These are phyloP conservation scores for Syngnathus rostellatus DNA, from an alignment of 2,797 vertebrate species.

Conservation along the genomic window DNA sequence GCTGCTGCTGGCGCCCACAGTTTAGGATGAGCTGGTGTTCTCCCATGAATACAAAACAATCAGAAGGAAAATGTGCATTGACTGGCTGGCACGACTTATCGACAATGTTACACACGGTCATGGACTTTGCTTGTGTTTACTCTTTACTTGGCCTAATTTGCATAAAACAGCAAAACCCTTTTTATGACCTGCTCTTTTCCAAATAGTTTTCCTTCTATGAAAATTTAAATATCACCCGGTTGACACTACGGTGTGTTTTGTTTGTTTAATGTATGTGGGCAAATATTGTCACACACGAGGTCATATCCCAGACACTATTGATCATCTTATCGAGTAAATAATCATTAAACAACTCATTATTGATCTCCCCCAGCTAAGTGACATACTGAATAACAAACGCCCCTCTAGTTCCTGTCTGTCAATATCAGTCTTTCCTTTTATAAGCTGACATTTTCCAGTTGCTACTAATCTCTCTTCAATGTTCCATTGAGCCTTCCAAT, in stretches of 20 bases:
- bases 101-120: too few species aligned
- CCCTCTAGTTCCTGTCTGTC: neutral
- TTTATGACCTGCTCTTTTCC: too few species aligned
- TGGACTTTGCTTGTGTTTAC: too few species aligned
- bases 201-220: too few species aligned
- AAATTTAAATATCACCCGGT: too few species aligned
- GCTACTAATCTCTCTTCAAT: neutral
- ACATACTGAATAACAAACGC: constrained; percentile 6
- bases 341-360: constrained; percentile 42
- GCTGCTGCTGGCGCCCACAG: neutral
- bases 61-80: too few species aligned
- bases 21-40: constrained; percentile 17
- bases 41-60: neutral
- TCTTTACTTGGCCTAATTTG: too few species aligned
- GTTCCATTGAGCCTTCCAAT: too few species aligned
- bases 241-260: neutral
- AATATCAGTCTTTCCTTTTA: neutral
- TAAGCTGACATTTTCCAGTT: neutral
- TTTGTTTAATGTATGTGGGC: neutral
- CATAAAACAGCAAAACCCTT: too few species aligned
- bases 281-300: constrained; percentile 9
- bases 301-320: constrained; percentile 36
- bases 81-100: too few species aligned
- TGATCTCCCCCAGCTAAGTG: constrained; percentile 27
- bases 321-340: constrained; percentile 28